Percentiles rank a stretch among this genome's conserved stretches.
phyloP scores from a whole-genome alignment of 2,113 vertebrate genomes.

The Jacana jacana region DNA sequence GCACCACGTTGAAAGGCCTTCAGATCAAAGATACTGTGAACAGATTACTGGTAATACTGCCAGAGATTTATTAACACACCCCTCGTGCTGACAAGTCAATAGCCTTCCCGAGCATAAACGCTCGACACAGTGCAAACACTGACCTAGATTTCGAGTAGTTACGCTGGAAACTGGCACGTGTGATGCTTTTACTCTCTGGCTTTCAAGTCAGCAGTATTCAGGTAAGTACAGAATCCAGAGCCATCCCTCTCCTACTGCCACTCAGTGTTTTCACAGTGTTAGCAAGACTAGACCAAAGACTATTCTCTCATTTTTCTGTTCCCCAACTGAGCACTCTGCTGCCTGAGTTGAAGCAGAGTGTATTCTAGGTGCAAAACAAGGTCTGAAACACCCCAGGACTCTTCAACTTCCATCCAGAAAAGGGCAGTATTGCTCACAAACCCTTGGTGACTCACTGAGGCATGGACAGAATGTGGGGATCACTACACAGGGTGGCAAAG shows the following conservation, averaged over 20 bases:
- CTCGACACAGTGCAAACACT: background rate
- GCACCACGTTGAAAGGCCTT: background rate
- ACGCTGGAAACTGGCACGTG: background rate
- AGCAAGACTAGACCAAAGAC: background rate
- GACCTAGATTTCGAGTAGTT: slow-evolving; percentile 7
- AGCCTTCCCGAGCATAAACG: background rate
- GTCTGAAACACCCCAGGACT: background rate
- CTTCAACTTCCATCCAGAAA: background rate
- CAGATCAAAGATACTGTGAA: background rate
- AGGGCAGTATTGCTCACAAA: background rate
- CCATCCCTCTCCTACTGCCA: background rate
- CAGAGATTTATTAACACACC: background rate
- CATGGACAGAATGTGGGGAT: background rate
- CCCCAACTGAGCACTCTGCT: background rate
- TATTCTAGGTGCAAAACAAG: background rate
- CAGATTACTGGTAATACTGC: background rate
- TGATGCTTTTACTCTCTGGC: background rate
- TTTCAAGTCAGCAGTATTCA: background rate
- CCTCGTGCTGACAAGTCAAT: background rate
- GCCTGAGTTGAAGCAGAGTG: background rate
- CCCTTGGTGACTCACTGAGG: background rate
- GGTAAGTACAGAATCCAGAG: accelerated
- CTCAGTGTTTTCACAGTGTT: background rate
- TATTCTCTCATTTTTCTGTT: no score
- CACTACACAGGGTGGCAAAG: background rate